phyloP scores from a whole-genome alignment of 2,888 invertebrate species.

The Anthrax anthrax region DNA sequence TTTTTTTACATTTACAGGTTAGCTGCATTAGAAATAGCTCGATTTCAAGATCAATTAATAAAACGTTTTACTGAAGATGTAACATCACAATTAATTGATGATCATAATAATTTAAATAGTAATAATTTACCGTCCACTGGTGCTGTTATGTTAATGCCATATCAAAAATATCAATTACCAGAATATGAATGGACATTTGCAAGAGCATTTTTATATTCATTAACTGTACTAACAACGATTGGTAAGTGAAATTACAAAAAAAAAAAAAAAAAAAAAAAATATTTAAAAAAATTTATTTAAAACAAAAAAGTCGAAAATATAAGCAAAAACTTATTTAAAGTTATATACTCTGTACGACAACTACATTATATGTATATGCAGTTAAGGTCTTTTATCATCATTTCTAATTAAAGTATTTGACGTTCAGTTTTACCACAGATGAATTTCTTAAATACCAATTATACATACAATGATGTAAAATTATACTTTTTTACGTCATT shows the following conservation, averaged over 20 bases:
- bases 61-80: conserved; percentile 67
- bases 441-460: no score
- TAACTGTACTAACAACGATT: conserved; percentile 85
- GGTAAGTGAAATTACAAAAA: conserved; percentile 50
- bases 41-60: conserved; percentile 72
- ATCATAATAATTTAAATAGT: conserved; percentile 22
- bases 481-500: no score
- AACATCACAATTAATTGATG: conserved; percentile 37
- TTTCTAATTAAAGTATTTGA: no score
- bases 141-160: conserved; percentile 30
- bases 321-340: no score
- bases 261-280: no score
- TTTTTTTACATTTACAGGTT: conserved; percentile 21
- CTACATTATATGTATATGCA: no score
- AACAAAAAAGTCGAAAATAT: no score
- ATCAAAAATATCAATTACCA: conserved; percentile 20
- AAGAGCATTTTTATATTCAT: conserved; percentile 83
- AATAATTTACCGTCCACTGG: conserved; percentile 31
- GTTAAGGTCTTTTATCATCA: no score
- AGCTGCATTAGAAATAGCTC: conserved; percentile 36
- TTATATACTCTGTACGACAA: no score
- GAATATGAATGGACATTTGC: conserved; percentile 79
- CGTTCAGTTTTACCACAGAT: no score
- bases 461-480: no score
- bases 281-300: no score